Conservation (phyloP, 2,113 vertebrate genomes). For the Pterophyllum scalare region DNA sequence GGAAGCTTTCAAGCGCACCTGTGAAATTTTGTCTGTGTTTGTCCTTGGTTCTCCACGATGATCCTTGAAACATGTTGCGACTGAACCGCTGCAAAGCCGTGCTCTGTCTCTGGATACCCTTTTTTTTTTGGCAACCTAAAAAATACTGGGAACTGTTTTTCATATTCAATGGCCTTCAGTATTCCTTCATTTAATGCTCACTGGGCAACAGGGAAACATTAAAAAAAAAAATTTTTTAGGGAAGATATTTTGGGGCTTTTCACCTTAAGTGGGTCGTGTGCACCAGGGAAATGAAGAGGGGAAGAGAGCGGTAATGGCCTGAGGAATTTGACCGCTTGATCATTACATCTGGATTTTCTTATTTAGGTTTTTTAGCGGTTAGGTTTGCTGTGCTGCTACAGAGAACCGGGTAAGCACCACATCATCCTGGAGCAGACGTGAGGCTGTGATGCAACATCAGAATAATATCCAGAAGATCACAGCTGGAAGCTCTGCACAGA, state of each 20-base stretch:
- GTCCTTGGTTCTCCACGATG: not conserved
- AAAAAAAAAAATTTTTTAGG: not conserved
- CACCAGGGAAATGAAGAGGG: not conserved
- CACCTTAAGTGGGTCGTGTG: not conserved
- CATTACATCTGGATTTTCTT: not conserved
- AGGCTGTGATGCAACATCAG: constrained; percentile 40
- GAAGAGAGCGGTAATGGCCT: not conserved
- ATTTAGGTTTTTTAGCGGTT: not conserved
- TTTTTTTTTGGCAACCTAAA: not conserved
- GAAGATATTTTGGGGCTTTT: not conserved
- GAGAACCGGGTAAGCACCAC: not conserved
- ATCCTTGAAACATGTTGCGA: not conserved
- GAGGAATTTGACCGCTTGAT: not conserved
- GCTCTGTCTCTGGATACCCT: not conserved
- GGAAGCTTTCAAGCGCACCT: not conserved
- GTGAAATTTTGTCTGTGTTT: not conserved
- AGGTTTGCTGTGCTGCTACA: not conserved
- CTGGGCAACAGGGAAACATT: not conserved
- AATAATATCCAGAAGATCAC: constrained; percentile 30
- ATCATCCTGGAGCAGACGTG: not conserved
- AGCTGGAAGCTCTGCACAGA: constrained; percentile 7
- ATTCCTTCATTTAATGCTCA: too few relatives aligned
- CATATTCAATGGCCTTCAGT: not conserved
- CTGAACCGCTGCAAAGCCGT: not conserved
- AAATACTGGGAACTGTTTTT: not conserved